A percentile compares a stretch with the other conserved stretches of the same genome.
These are phyloP conservation scores for Ovibos moschatus DNA, from an alignment of 2,113 vertebrate species.

Conservation along the genomic window DNA sequence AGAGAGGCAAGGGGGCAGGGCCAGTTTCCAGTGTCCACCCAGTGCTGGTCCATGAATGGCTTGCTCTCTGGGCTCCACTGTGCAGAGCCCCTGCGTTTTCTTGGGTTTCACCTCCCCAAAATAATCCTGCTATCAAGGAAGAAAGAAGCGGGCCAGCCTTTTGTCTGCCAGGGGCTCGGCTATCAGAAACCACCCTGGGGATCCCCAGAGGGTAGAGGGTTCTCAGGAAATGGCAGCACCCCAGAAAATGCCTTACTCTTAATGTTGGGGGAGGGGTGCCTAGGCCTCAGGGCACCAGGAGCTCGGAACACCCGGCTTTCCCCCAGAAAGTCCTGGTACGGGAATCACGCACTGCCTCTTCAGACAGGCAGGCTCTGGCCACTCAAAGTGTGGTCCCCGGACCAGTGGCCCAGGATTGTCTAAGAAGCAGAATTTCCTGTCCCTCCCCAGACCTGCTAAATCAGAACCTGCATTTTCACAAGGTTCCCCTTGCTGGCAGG, in stretches of 20 bases:
- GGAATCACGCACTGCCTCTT: accelerated
- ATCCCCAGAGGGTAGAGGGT: not conserved
- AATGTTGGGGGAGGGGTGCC: not conserved
- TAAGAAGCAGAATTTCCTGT: not conserved
- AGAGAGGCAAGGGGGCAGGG: not conserved
- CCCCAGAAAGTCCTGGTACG: not conserved
- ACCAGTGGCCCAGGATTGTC: not conserved
- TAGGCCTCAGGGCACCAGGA: not conserved
- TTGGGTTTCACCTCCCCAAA: slow-evolving; percentile 33
- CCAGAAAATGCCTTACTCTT: slow-evolving; percentile 7
- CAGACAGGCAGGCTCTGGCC: not conserved
- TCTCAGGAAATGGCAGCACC: not conserved
- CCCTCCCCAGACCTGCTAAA: not conserved
- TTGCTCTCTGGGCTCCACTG: not conserved
- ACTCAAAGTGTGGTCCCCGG: accelerated
- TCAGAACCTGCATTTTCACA: too few relatives aligned
- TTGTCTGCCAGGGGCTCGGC: not conserved
- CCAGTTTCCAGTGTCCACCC: not conserved
- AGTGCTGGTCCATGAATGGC: not conserved
- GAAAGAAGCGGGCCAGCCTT: not conserved
- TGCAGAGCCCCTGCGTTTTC: slow-evolving; percentile 41
- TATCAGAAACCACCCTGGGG: not conserved
- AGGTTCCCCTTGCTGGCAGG: not conserved
- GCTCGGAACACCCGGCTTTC: not conserved
- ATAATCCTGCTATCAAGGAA: not conserved